Evolutionary conservation across 23 tunicate species (phyloP).

Genomic region (Halocynthia aurantium): DNA sequence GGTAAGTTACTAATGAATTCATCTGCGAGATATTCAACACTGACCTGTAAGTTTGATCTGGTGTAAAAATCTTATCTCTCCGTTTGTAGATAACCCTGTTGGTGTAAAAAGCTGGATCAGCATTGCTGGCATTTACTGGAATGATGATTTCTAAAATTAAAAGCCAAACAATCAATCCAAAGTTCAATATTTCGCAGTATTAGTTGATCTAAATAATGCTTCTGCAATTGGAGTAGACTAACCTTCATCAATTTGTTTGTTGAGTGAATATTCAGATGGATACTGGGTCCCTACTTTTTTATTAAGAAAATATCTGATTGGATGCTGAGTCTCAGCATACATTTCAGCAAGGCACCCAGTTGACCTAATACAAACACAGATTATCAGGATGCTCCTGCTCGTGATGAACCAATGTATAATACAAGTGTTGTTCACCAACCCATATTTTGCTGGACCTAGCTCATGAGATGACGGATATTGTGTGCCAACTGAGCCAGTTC

Average conservation of each 20-base stretch:
- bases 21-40: background rate
- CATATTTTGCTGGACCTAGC: background rate
- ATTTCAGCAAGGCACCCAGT: background rate
- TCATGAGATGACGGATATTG: too few relatives aligned
- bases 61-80: background rate
- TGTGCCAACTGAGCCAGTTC: too few relatives aligned
- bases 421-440: background rate
- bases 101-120: background rate
- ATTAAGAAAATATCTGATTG: background rate
- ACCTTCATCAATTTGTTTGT: background rate
- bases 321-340: background rate
- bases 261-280: background rate
- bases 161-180: background rate
- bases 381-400: too few relatives aligned
- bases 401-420: background rate
- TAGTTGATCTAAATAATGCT: too few relatives aligned
- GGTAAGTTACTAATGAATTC: background rate
- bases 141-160: background rate
- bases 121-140: background rate
- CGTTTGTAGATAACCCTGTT: background rate
- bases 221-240: too few relatives aligned
- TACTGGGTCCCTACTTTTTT: slow-evolving; percentile 2
- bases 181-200: background rate
- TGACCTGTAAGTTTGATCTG: background rate
- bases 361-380: too few relatives aligned